Base-by-base conservation (phyloP, 2,797 vertebrate genomes). In the Balearica regulorum region DNA sequence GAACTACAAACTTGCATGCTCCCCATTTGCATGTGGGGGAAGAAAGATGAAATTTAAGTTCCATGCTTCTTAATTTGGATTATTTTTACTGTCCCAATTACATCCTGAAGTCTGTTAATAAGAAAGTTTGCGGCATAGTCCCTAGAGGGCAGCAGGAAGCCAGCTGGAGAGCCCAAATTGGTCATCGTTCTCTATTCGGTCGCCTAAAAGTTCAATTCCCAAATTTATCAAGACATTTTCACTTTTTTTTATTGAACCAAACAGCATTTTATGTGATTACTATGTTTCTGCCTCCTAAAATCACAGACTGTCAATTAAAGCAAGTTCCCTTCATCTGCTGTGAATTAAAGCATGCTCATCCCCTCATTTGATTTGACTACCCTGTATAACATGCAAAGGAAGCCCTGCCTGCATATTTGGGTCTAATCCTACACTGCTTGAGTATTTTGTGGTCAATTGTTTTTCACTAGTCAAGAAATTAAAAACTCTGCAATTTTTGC, bases 61-160 rank as follows among this genome's bases (percentile, higher is more conserved):
- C n/a, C 28, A 16, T 15, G 25, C 16, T 77, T 94, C 13, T 28
- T 69, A 54, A 33, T 25, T 16, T 13, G 35, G 20, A 43, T 79
- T 54, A 8, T n/a, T 83, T 65, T 72, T 72, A 31, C 60, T 55
- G 33, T 65, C 62, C 10, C 37, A 58, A 13, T 41, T 37, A 11
- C 0, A 16, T 12, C 31, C 29, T 37, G 76, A 43, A 66, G 58
- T 15, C 3, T 20, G 39, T 35, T n/a, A 31, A 48, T 24, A 28
- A 2, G 21, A 11, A 54, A 41, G 18, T 70, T 44, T 51, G 68
- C 46, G 48, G 60, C 43, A 48, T 5, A 65, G 54, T 33, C 77
- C 70, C 80, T 46, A 83, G 94, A 87, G 83, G 91, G 88, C 73
- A 87, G 80, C 8, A 90, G 39, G 54, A 88, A 91, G 51, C 46